Base-by-base conservation (phyloP, 2,113 vertebrate species). In the Verasper variegatus region DNA sequence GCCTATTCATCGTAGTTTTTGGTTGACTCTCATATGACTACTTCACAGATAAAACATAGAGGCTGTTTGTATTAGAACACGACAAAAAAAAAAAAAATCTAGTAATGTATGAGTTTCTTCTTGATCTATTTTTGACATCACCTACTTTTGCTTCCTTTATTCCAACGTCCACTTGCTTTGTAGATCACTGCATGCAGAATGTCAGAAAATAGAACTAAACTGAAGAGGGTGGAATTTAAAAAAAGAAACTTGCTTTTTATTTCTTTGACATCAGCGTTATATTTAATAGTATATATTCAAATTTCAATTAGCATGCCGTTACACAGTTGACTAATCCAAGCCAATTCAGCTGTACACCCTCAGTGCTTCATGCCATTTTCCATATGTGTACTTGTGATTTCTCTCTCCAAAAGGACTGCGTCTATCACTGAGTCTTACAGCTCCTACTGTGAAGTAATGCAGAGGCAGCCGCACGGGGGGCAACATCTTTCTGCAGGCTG, bases 311-410 rank as follows among this genome's bases (percentile, higher is more conserved):
- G 57, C 52, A 71, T 51, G 45, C 45, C 11, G 18, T 27, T 64
- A 40, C 67, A 78, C 40, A 18, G 23, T 70, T 64, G 14, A 52
- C 58, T 56, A 51, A 73, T 71, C 55, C 9, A 51, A 60, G 24
- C 8, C 51, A 58, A 45, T 76, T 82, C 11, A 42, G 42, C 57
- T 63, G 18, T 58, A 49, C 24, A 63, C 37, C 58, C 56, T 66
- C 60, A 71, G 23, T 42, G 68, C 55, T 55, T 80, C 54, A 60
- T 65, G 74, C 59, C 57, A 42, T 79, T 76, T 81, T 31, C 72
- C 73, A 86, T 78, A 86, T 86, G 83, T 83, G 67, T 63, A 55
- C 74, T 81, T 35, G 40, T 56, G 21, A 65, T 74, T 71, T 74
- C 21, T 51, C 8, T 74, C 66, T 78, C 68, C 68, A 78, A 62